Evolutionary conservation across 2,797 vertebrate species (phyloP), one percentile per base, ranked within the genome.

Genomic region (Ptychadena robeensis): DNA sequence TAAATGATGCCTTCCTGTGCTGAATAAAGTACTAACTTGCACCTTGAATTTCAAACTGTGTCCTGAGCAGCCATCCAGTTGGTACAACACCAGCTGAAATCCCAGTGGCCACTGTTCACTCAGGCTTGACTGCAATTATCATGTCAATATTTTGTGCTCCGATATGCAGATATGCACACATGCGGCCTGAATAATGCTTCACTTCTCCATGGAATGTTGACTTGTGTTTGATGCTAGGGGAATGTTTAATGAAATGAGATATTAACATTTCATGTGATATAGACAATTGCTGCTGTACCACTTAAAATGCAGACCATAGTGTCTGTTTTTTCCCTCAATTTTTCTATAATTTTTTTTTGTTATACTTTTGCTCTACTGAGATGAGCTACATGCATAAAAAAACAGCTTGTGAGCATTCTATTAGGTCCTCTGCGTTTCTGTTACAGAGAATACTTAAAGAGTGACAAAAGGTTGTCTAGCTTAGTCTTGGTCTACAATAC

Each of bases 111-210:
- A 91, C 87, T 89, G 91, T 86, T 93, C 93, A 93, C 88, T 92
- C 93, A 92, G 93, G 92, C 96, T 97, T 96, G 94, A 96, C 96
- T 96, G 94, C 94, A 97, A 95, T 98, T 98, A 98, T 96, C 96
- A 97, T 97, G 96, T 97, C 96, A 96, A 96, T 96, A 96, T 96
- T 95, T 95, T 95, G 90, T 92, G 94, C 94, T 94, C 95, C 87
- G 88, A 95, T 94, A 94, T 94, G 94, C 94, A 95, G 93, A 94
- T 93, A 92, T 89, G 89, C 92, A 91, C 91, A 93, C 92, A 95
- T 93, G 91, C 91, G 91, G 91, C 91, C 93, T 93, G 93, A 91
- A 92, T 94, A 95, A 96, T 95, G 92, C 91, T 88, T 28, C 87
- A 79, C 90, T 92, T 93, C 95, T 94, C 94, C 87, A 91, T 82